Percentiles rank a stretch among this genome's conserved stretches.
phyloP scores from a whole-genome alignment of 2,888 invertebrate species.

The Terebella lapidaria region DNA sequence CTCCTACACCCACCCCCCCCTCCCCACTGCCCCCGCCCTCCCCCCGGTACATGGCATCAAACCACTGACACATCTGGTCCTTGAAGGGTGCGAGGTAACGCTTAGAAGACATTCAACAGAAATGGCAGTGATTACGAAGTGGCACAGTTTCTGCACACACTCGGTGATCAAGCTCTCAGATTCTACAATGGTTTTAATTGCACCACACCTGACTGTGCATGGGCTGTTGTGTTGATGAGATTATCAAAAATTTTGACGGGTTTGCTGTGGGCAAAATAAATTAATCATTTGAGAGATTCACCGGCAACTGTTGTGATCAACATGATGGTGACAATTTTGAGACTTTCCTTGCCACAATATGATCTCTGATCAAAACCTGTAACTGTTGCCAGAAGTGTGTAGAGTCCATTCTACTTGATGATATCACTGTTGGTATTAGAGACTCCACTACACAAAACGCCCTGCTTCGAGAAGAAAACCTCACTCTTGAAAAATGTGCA shows the following conservation, averaged over 20 bases:
- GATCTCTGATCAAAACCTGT: conserved; percentile 9
- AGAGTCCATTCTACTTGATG: conserved; percentile 14
- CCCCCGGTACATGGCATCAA: no score
- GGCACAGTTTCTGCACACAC: neutral
- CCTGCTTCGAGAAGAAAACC: conserved; percentile 4
- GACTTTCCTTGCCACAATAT: no score
- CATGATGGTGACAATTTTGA: no score
- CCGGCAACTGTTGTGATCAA: no score
- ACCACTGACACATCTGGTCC: no score
- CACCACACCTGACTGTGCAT: neutral
- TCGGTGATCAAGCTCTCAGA: neutral
- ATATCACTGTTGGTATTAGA: conserved; percentile 15
- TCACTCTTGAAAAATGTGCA: conserved; percentile 4
- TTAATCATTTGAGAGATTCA: no score
- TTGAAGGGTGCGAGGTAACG: no score
- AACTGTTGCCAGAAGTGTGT: conserved; percentile 10
- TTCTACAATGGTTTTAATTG: conserved; percentile 2
- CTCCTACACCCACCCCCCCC: no score
- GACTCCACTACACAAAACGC: conserved; percentile 7
- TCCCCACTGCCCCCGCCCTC: no score
- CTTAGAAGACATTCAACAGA: neutral
- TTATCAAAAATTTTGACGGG: neutral
- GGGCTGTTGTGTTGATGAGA: conserved; percentile 2
- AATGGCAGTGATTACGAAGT: neutral
- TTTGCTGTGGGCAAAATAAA: no score